A percentile compares a stretch with the other conserved stretches of the same genome.
phyloP scores from a whole-genome alignment of 2,113 vertebrate species.

The Ifrita kowaldi region DNA sequence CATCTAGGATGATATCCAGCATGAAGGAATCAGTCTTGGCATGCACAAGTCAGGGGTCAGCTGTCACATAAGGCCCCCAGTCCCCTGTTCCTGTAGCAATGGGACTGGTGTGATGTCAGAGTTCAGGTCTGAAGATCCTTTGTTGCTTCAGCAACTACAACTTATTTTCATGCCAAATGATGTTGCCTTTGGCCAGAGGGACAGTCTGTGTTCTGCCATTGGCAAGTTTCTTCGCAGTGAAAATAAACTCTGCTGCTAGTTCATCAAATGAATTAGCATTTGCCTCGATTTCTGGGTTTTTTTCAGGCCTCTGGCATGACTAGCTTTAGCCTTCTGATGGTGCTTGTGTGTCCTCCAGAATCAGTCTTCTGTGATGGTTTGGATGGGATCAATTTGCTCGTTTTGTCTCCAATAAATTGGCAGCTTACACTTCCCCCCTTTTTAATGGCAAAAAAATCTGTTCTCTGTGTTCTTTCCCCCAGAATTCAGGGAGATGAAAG shows the following conservation, averaged over 20 bases:
- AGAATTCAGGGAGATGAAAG: background rate
- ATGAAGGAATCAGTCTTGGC: background rate
- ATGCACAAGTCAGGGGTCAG: background rate
- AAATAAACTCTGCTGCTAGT: conserved; percentile 13
- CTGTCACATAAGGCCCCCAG: background rate
- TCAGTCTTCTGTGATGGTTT: background rate
- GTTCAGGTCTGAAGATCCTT: background rate
- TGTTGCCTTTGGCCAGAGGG: background rate
- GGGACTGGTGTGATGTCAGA: background rate
- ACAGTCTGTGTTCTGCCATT: background rate
- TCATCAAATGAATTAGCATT: background rate
- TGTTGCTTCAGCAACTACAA: background rate
- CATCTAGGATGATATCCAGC: background rate
- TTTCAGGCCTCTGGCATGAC: background rate
- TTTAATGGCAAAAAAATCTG: background rate
- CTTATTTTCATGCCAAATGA: background rate
- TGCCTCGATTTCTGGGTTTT: background rate
- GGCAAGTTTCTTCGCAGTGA: background rate
- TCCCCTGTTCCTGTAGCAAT: background rate
- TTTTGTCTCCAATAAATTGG: background rate
- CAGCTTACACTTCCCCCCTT: background rate
- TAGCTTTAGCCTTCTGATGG: background rate
- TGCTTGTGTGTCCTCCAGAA: background rate
- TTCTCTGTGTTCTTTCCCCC: background rate
- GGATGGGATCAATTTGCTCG: background rate